Evolutionary conservation across 2,113 vertebrate species (phyloP).

Genomic region (Martes martes): DNA sequence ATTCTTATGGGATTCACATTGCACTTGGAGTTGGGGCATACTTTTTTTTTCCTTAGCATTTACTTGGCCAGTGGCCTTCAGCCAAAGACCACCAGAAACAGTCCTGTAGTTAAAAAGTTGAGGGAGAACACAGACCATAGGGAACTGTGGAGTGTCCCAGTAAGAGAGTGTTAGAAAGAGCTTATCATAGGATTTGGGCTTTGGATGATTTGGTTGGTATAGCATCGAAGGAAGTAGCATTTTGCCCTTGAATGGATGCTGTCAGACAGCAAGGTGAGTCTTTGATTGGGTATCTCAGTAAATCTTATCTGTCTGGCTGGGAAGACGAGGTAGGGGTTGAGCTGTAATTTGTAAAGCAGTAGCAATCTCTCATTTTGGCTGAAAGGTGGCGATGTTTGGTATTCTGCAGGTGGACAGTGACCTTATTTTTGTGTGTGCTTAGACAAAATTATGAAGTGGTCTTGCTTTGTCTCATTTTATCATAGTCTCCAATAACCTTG

Average conservation of each 20-base stretch:
- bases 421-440: constrained; percentile 11
- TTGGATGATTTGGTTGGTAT: background rate
- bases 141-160: background rate
- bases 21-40: background rate
- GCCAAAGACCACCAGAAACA: background rate
- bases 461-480: background rate
- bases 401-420: background rate
- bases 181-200: background rate
- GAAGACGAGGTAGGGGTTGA: background rate
- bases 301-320: background rate
- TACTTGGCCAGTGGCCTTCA: background rate
- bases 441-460: constrained; percentile 1
- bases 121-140: background rate
- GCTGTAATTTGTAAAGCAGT: background rate
- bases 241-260: background rate
- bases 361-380: background rate
- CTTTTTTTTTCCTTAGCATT: background rate
- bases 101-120: background rate
- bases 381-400: background rate
- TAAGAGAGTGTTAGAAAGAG: background rate
- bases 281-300: background rate
- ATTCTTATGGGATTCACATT: background rate
- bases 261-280: background rate
- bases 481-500: background rate
- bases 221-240: background rate